Conservation (phyloP, 2,113 vertebrate genomes). For the Xenotilapia leptura region DNA sequence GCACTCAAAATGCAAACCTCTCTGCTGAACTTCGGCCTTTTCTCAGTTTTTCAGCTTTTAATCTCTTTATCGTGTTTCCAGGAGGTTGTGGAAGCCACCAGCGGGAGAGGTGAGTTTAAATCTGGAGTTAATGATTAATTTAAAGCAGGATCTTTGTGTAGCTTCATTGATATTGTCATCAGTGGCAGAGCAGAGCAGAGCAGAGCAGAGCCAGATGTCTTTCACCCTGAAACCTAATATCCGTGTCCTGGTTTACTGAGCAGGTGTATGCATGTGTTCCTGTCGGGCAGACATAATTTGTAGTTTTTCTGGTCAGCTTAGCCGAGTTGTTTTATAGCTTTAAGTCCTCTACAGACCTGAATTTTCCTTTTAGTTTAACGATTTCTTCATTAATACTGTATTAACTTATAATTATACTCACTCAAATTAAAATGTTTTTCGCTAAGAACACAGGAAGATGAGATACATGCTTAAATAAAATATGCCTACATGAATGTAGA, state of each 20-base stretch:
- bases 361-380: not conserved
- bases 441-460: not conserved
- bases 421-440: not conserved
- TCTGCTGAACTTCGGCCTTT: conserved; percentile 6
- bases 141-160: not conserved
- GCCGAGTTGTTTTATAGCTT: not conserved
- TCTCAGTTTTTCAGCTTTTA: conserved; percentile 40
- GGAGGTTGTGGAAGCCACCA: conserved; percentile 30
- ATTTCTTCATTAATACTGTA: not conserved
- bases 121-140: not conserved
- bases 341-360: not conserved
- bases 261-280: not conserved
- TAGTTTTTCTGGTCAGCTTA: not conserved
- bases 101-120: conserved; percentile 55
- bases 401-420: not conserved
- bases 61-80: conserved; percentile 36
- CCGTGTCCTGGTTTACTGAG: not conserved
- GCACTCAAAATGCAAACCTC: conserved; percentile 50
- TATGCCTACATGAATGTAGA: not conserved
- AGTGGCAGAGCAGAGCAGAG: not conserved
- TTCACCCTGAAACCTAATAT: not conserved
- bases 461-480: not conserved
- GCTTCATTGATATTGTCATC: not conserved
- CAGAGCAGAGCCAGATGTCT: not conserved
- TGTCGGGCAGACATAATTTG: not conserved